phyloP scores from a whole-genome alignment of 2,797 vertebrate species.

The Antennarius maculatus region DNA sequence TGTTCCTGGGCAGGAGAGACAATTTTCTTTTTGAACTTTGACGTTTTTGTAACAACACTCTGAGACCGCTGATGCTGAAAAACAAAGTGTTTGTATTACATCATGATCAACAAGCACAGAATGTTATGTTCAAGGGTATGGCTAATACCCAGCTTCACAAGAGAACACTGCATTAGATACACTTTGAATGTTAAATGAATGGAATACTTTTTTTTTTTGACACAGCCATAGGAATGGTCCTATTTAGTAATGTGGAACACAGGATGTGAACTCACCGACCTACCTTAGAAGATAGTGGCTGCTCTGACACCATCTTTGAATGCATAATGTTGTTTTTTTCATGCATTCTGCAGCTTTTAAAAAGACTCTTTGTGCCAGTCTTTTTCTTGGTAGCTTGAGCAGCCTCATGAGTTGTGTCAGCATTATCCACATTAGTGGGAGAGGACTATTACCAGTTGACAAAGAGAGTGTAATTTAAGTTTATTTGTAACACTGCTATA shows the following conservation, averaged over 20 bases:
- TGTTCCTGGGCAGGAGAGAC: conserved; percentile 27
- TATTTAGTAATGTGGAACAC: not conserved
- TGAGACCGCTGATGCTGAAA: conserved; percentile 33
- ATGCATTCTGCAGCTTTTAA: conserved; percentile 79
- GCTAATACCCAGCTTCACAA: not conserved
- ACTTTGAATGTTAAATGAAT: not conserved
- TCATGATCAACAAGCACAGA: no score
- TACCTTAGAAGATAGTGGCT: not conserved
- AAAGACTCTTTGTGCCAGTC: conserved; percentile 27
- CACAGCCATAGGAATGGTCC: no score
- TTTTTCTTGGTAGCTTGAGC: conserved; percentile 38
- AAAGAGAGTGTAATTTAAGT: conserved; percentile 9
- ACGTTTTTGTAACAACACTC: conserved; percentile 41
- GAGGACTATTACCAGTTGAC: conserved; percentile 23
- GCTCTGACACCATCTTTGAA: conserved; percentile 26
- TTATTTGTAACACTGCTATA: not conserved
- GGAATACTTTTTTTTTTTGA: no score
- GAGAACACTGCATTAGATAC: not conserved
- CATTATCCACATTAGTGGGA: conserved; percentile 32
- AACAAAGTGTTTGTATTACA: conserved; percentile 13
- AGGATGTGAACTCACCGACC: no score
- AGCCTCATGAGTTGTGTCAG: conserved; percentile 7
- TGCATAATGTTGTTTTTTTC: conserved; percentile 58
- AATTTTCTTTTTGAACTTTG: conserved; percentile 50
- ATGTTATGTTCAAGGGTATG: not conserved